These are phyloP conservation scores for Coenonympha glycerion DNA, from an alignment of 2,888 invertebrate genomes.

Conservation along the genomic window DNA sequence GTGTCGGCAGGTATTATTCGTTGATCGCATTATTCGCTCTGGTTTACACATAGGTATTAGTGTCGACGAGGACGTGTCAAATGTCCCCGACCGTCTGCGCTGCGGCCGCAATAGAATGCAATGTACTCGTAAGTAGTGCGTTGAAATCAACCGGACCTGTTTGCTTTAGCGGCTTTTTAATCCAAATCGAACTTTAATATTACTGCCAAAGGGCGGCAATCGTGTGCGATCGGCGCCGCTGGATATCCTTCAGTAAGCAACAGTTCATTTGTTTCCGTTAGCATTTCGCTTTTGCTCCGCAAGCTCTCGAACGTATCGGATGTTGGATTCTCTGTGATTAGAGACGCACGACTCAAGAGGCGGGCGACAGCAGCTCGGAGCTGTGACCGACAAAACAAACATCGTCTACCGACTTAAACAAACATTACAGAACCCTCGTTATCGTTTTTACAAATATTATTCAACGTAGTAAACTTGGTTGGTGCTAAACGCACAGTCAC, in stretches of 20 bases:
- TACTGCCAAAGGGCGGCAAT: conserved; percentile 32
- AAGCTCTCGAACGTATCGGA: conserved; percentile 61
- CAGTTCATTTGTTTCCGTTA: conserved; percentile 72
- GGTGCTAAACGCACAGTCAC: conserved; percentile 48
- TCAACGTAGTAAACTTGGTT: conserved; percentile 29
- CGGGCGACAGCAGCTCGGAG: conserved; percentile 36
- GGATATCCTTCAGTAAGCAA: conserved; percentile 58
- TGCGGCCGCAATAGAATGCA: conserved; percentile 67
- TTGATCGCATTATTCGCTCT: conserved; percentile 35
- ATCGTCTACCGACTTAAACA: conserved; percentile 32
- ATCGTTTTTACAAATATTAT: conserved; percentile 43
- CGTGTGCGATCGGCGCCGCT: conserved; percentile 32
- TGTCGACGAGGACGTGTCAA: conserved; percentile 60
- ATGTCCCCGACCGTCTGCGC: conserved; percentile 60
- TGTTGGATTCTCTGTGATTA: conserved; percentile 58
- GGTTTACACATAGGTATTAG: conserved; percentile 54
- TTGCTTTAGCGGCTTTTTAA: conserved; percentile 44
- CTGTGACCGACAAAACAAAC: conserved; percentile 44
- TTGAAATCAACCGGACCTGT: conserved; percentile 65
- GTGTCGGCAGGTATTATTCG: conserved; percentile 1
- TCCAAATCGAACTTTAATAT: conserved; percentile 40
- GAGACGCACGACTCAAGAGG: conserved; percentile 62
- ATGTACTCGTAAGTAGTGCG: conserved; percentile 51
- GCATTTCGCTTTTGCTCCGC: conserved; percentile 52
- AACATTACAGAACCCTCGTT: conserved; percentile 33